Evolutionary conservation across 2,113 vertebrate species (phyloP), one percentile per base, ranked within the genome.

Genomic region (Proteles cristata): DNA sequence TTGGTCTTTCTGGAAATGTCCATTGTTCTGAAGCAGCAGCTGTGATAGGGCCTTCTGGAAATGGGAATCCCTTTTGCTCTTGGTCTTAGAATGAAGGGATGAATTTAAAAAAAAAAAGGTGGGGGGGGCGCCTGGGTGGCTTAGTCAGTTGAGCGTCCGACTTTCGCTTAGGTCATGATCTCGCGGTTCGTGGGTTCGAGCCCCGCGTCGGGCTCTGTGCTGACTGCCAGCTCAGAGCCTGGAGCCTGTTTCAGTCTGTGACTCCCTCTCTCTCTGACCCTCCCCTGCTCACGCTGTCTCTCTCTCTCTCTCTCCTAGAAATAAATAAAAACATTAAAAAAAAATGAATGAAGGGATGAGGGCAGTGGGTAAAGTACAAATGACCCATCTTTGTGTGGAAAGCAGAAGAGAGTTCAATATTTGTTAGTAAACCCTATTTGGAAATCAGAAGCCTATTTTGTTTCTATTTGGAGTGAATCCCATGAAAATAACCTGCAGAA

Each of bases 401-500:
- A 84, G 48, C 55, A 85, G 53, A 26, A 66, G 85, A 86, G 23
- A 76, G 39, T 21, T 84, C 19, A 79, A n/a, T 5, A 53, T 69
- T 65, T 92, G 31, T 89, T 55, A 55, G 8, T 83, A 80, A 50
- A 76, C 5, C 50, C 48, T 90, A 39, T 80, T 58, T 92, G 82
- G 88, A 85, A 61, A 88, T 77, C 33, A 25, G 12, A 19, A 69
- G 15, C 4, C 11, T 68, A 3, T 74, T 17, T 23, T 65, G 25
- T 68, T 25, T 35, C 9, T 43, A 58, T 89, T 66, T 66, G 55
- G 28, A 92, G 39, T 45, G 35, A 90, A 84, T 92, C 65, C 69
- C n/a, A 55, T 77, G 65, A 92, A 92, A 94, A 88, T 71, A 94
- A 68, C 48, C 61, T 50, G 92, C 28, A 93, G 74, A 82, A 95